Base-by-base conservation (phyloP, 1,140 invertebrate genomes). In the Calliphora vicina region DNA sequence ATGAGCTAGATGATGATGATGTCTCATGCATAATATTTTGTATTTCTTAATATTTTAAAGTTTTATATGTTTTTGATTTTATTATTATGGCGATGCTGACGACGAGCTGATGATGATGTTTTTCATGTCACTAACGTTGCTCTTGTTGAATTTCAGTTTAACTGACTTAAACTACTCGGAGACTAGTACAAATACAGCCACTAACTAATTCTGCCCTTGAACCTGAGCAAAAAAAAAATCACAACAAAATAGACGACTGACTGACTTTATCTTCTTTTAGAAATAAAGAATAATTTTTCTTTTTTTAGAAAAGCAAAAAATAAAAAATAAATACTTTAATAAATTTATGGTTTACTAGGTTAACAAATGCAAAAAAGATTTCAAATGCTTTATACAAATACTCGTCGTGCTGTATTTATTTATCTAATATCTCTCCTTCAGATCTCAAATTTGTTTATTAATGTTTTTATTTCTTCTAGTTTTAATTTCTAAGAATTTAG, bases 191-290 rank as follows among this genome's bases (percentile, higher is more conserved):
- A 57, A 13, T n/a, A 57, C 50, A 15, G n/a, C 15, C 15, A 25
- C 61, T 67, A 57, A 42, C 74, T 80, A 81, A 43, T 72, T 86
- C 82, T 87, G 87, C 87, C 88, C 88, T 89, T 89, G 88, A 89
- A 89, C 88, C 88, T 89, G 88, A 82, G 80, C 72, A 67, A 74
- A 82, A 82, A 84, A 74, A 76, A 78, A 76, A 43, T 43, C 35
- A 20, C 73, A 76, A 42, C 73, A 35, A n/a, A 57, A 57, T 57
- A 57, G 50, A n/a, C 50, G 50, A 57, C 35, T 35, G 4, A 35
- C 35, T 35, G 50, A 57, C 6, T 57, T 35, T 35, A 35, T 35
- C n/a, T 57, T 57, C 13, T 57, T 67, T 67, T 12, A 67, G 25
- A 67, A 67, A 67, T 25, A 9, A 67, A 20, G 20, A 25, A 67